Evolutionary conservation across 2,888 invertebrate species (phyloP).

Genomic region (Agonopterix subpropinquella): DNA sequence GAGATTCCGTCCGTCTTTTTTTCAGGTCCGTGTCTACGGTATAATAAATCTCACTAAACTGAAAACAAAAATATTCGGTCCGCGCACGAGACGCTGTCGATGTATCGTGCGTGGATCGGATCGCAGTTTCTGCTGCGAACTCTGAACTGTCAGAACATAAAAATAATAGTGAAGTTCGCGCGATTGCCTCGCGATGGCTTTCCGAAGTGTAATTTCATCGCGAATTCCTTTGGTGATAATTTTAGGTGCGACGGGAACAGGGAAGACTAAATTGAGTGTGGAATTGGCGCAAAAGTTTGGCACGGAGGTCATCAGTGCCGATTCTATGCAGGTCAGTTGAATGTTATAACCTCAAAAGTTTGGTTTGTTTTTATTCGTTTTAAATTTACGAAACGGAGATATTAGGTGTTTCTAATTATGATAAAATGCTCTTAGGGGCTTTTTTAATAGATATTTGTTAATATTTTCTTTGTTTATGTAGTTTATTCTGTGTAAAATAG

Average conservation of each 20-base stretch:
- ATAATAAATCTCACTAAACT: too few species aligned
- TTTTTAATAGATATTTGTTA: too few species aligned
- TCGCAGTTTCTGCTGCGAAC: neutral
- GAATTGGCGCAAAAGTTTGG: slow-evolving; percentile 90
- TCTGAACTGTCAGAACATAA: slow-evolving; percentile 15
- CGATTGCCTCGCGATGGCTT: slow-evolving; percentile 49
- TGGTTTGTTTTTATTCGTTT: neutral
- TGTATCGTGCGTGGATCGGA: neutral
- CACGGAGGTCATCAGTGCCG: slow-evolving; percentile 97
- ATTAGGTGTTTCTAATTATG: too few species aligned
- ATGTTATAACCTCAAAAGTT: slow-evolving; percentile 4
- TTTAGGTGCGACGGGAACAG: slow-evolving; percentile 96
- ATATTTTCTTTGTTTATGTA: too few species aligned
- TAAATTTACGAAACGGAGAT: neutral
- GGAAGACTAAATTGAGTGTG: slow-evolving; percentile 96
- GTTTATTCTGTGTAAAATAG: too few species aligned
- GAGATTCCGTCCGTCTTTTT: too few species aligned
- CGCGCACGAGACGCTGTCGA: neutral
- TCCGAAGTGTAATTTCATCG: slow-evolving; percentile 51
- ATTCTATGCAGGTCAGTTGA: slow-evolving; percentile 95
- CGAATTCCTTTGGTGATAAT: slow-evolving; percentile 87
- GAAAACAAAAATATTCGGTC: neutral
- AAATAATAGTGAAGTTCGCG: slow-evolving; percentile 67
- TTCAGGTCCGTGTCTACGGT: too few species aligned
- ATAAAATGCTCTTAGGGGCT: too few species aligned